Base-by-base conservation (phyloP, 2,888 invertebrate genomes). In the Tetranychus truncatus region DNA sequence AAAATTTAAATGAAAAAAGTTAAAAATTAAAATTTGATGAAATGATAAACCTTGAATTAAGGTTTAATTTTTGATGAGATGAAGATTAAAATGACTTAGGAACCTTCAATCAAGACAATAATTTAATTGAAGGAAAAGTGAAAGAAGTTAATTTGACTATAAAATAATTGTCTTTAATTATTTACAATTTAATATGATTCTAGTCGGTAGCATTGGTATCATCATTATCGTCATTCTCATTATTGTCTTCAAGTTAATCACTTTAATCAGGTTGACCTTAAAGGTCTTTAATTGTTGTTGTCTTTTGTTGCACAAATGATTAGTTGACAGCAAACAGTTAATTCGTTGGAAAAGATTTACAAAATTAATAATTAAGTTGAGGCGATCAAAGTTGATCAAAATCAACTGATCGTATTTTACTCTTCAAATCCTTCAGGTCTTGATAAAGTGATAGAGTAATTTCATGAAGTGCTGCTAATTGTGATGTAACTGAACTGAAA, bases 401-500 rank as follows among this genome's bases (percentile, higher is more conserved):
- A 15, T 55, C 55, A 55, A 55, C 55, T 15, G 55, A 24, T 69
- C n/a, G 69, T 18, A 69, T 69, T n/a, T 67, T 71, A 20, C 74
- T 73, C 67, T 77, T 71, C 1, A 77, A 21, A 15, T 66, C 66
- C 66, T 72, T 18, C 6, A 77, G 46, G 46, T 77, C 77, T 66
- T 72, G 74, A 20, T 74, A 77, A 18, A 77, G 55, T 46, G 45
- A 74, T 20, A 77, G 45, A 20, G 75, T 75, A 6, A 77, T 74
- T 66, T 77, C 75, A 21, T 77, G 77, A 66, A 77, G 66, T 18
- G 75, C 46, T 21, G 75, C 55, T 66, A 77, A 46, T 71, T 77
- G 74, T n/a, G 75, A 71, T 44, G 73, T 76, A 6, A 77, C 46
- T 72, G 76, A 75, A 71, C 72, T 66, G 69, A 75, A 76, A 71